A percentile compares a stretch with the other conserved stretches of the same genome.
phyloP scores from a whole-genome alignment of 2,113 vertebrate species.

The Melanotaenia duboulayi region DNA sequence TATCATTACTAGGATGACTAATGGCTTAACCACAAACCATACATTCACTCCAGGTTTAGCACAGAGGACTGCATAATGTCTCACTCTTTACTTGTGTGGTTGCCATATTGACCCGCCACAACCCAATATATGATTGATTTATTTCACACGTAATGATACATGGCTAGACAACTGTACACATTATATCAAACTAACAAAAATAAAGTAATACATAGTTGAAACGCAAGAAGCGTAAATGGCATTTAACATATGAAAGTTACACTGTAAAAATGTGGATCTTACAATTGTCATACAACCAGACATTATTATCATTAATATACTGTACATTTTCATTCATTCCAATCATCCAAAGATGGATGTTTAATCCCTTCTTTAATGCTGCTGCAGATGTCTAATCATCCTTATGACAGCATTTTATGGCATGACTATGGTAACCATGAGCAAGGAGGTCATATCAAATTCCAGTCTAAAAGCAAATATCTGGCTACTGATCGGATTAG shows the following conservation, averaged over 20 bases:
- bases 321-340: constrained; percentile 81
- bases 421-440: constrained; percentile 76
- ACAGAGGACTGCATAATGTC: constrained; percentile 59
- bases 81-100: constrained; percentile 61
- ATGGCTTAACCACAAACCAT: constrained; percentile 70
- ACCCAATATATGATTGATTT: constrained; percentile 83
- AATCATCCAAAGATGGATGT: constrained; percentile 75
- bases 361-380: constrained; percentile 72
- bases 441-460: constrained; percentile 78
- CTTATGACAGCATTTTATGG: constrained; percentile 75
- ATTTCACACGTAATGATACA: constrained; percentile 84
- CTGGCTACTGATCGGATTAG: constrained; percentile 79
- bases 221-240: constrained; percentile 82
- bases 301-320: constrained; percentile 83
- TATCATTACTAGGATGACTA: constrained; percentile 71
- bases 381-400: constrained; percentile 71
- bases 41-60: constrained; percentile 68
- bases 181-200: constrained; percentile 85
- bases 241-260: constrained; percentile 84
- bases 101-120: constrained; percentile 74
- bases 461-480: constrained; percentile 78
- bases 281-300: constrained; percentile 84
- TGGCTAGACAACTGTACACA: constrained; percentile 85
- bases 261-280: constrained; percentile 83
- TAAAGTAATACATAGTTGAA: constrained; percentile 82